phyloP scores from a whole-genome alignment of 1,140 invertebrate genomes.

The Brachionus manjavacas region DNA sequence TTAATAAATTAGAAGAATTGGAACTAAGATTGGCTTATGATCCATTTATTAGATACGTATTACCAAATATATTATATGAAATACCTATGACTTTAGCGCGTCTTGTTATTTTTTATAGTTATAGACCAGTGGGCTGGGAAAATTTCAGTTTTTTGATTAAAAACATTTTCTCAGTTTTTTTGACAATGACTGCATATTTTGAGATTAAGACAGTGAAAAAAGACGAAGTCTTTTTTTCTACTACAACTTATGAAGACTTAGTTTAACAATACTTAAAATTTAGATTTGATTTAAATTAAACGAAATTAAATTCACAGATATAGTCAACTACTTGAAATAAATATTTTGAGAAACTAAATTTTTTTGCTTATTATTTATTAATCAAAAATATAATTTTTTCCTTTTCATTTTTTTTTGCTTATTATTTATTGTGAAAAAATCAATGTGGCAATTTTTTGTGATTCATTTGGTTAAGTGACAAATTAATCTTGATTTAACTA shows the following conservation, averaged over 20 bases:
- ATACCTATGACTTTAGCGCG: slow-evolving; percentile 14
- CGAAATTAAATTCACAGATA: no score
- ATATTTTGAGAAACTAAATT: no score
- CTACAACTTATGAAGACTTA: neutral
- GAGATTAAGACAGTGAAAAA: neutral
- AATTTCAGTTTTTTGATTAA: slow-evolving; percentile 23
- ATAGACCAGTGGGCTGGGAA: slow-evolving; percentile 19
- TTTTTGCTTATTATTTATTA: no score
- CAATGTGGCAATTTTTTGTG: no score
- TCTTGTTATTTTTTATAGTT: neutral
- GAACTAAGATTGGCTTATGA: neutral
- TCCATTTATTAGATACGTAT: neutral
- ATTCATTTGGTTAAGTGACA: no score
- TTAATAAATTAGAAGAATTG: slow-evolving; percentile 21
- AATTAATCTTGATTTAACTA: no score
- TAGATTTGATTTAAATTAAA: neutral
- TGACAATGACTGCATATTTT: slow-evolving; percentile 33
- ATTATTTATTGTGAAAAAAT: no score
- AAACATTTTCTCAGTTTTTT: slow-evolving; percentile 17
- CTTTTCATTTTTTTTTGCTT: no score
- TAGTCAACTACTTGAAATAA: no score
- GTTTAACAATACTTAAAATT: neutral
- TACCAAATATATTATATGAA: slow-evolving; percentile 23
- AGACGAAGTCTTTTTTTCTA: slow-evolving; percentile 1
- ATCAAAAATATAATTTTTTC: no score